These are phyloP conservation scores for Leuciscus idus DNA, from an alignment of 2,113 vertebrate genomes.

Conservation along the genomic window DNA sequence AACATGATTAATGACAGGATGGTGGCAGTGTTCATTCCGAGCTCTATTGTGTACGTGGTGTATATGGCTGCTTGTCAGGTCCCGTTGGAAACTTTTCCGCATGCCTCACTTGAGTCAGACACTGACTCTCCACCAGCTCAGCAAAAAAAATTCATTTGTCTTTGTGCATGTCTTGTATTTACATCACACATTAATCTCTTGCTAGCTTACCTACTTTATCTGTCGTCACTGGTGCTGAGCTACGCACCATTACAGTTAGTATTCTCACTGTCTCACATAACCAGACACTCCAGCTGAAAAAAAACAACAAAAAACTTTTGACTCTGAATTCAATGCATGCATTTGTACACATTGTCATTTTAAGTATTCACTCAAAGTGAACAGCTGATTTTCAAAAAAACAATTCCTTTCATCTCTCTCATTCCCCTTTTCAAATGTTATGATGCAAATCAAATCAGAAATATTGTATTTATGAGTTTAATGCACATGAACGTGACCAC, in stretches of 20 bases:
- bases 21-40: slow-evolving; percentile 34
- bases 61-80: slow-evolving; percentile 18
- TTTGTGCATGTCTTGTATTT: slow-evolving; percentile 19
- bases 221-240: slow-evolving; percentile 24
- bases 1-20: slow-evolving; percentile 68
- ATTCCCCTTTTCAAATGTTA: too few relatives aligned
- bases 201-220: slow-evolving; percentile 41
- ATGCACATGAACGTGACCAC: too few relatives aligned
- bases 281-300: neutral
- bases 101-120: slow-evolving; percentile 39
- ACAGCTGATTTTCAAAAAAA: neutral
- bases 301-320: neutral
- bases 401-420: neutral
- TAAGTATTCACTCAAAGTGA: too few relatives aligned
- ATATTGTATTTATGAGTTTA: too few relatives aligned
- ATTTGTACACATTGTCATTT: neutral
- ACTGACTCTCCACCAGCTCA: neutral
- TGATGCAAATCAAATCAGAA: too few relatives aligned
- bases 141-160: neutral
- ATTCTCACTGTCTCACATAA: slow-evolving; percentile 29
- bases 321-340: neutral
- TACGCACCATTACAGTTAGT: slow-evolving; percentile 7
- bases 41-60: slow-evolving; percentile 37
- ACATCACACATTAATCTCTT: slow-evolving; percentile 35
- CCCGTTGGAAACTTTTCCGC: slow-evolving; percentile 37